Evolutionary conservation across 2,113 vertebrate species (phyloP).

Genomic region (Scalopus aquaticus): DNA sequence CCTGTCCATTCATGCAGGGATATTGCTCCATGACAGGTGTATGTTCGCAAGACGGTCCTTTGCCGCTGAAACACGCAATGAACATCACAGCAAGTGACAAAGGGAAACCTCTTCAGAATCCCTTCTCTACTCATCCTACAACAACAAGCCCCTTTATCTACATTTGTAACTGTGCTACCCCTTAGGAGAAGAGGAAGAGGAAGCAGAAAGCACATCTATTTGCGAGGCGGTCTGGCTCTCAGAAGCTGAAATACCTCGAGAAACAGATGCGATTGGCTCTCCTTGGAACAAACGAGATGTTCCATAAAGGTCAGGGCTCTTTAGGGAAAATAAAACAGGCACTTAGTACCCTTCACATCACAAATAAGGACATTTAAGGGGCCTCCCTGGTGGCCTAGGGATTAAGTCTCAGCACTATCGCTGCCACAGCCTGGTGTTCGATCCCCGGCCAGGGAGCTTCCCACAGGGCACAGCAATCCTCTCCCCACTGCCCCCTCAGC

Average conservation of each 20-base stretch:
- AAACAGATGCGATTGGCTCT: neutral
- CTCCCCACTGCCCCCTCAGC: too few species aligned
- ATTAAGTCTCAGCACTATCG: too few species aligned
- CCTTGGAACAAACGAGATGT: neutral
- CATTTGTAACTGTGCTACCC: neutral
- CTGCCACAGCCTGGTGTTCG: too few species aligned
- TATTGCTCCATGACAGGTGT: neutral
- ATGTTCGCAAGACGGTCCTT: neutral
- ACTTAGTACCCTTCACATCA: neutral
- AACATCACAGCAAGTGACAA: neutral
- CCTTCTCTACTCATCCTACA: neutral
- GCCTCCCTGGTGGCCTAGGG: too few species aligned
- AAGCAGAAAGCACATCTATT: neutral
- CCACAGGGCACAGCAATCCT: too few species aligned
- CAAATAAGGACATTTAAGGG: neutral
- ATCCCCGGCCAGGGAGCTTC: too few species aligned
- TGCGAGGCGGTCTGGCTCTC: neutral
- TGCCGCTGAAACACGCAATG: neutral
- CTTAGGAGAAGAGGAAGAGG: neutral
- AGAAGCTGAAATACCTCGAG: neutral
- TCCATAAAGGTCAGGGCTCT: neutral
- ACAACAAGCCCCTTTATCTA: neutral
- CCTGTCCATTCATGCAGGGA: fast-evolving
- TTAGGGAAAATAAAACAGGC: neutral
- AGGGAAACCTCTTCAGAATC: neutral